Evolutionary conservation across 2,888 invertebrate species (phyloP).

Genomic region (Gastrophysa polygoni): DNA sequence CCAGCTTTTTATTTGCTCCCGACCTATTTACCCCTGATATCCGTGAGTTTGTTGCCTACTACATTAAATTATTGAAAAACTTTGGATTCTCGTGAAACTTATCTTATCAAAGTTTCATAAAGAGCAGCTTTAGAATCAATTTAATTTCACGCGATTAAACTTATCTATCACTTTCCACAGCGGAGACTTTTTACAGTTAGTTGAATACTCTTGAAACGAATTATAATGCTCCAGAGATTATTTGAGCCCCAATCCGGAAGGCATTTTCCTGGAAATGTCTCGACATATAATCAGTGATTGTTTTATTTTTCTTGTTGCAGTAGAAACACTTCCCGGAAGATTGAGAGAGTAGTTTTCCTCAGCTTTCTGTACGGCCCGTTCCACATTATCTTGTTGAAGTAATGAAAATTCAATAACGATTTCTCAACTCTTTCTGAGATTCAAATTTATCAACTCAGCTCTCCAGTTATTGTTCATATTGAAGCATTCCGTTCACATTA

Average conservation of each 20-base stretch:
- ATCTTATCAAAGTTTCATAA: constrained; percentile 13
- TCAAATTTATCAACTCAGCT: too few relatives aligned
- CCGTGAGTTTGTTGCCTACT: constrained; percentile 15
- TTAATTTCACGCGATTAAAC: constrained; percentile 18
- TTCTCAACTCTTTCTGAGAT: too few relatives aligned
- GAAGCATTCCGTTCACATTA: too few relatives aligned
- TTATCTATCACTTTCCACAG: constrained; percentile 16
- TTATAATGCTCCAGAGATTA: background rate
- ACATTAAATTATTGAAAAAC: constrained; percentile 29
- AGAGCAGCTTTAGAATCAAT: constrained; percentile 21
- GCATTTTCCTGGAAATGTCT: background rate
- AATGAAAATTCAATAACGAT: too few relatives aligned
- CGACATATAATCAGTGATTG: background rate
- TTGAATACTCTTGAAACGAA: background rate
- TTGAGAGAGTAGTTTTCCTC: background rate
- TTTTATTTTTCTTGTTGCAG: background rate
- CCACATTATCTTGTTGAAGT: too few relatives aligned
- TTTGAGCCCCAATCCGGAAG: background rate
- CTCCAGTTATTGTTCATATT: too few relatives aligned
- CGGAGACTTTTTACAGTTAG: background rate
- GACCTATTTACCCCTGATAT: constrained; percentile 11
- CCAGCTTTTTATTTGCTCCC: constrained; percentile 4
- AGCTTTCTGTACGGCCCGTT: background rate
- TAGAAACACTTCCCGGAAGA: background rate
- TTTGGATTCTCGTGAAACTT: constrained; percentile 14